Percentiles rank a stretch among this genome's conserved stretches.
These are phyloP conservation scores for Phymatocera aterrima DNA, from an alignment of 2,888 invertebrate species.

Conservation along the genomic window DNA sequence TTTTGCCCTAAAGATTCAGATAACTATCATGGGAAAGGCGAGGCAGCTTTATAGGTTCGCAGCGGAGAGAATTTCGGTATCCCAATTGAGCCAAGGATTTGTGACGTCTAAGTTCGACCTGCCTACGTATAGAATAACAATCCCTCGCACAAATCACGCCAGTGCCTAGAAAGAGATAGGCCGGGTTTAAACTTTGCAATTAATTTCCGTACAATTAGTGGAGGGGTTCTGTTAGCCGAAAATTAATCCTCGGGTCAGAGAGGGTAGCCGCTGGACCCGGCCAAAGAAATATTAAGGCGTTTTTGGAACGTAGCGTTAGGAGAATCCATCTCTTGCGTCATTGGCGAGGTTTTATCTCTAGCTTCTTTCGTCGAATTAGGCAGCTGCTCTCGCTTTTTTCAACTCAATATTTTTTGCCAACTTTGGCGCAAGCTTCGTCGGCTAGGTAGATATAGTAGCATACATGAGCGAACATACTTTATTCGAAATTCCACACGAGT, in stretches of 20 bases:
- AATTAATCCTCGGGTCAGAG: constrained; percentile 41
- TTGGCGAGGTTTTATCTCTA: constrained; percentile 19
- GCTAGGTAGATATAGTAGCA: background rate
- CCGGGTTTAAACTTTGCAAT: constrained; percentile 39
- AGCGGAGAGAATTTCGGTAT: background rate
- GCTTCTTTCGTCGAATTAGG: constrained; percentile 33
- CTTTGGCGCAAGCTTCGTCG: constrained; percentile 25
- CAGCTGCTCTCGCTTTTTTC: constrained; percentile 36
- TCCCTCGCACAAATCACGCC: constrained; percentile 27
- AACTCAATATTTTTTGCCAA: constrained; percentile 29
- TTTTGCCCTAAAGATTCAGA: constrained; percentile 37
- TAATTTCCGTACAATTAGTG: constrained; percentile 39
- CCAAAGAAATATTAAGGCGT: constrained; percentile 31
- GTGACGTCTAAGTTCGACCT: constrained; percentile 16
- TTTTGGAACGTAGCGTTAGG: background rate
- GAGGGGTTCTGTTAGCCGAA: constrained; percentile 33
- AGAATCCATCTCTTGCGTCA: constrained; percentile 29
- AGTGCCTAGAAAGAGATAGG: constrained; percentile 19
- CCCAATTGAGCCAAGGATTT: constrained; percentile 12
- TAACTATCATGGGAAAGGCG: background rate
- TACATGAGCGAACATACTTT: constrained; percentile 9
- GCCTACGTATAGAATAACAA: background rate
- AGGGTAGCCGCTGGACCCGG: constrained; percentile 3
- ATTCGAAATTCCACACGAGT: constrained; percentile 11
- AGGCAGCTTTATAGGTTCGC: background rate